Evolutionary conservation across 2,888 invertebrate species (phyloP), one percentile per base, ranked within the genome.

Genomic region (Odiellus spinosus): DNA sequence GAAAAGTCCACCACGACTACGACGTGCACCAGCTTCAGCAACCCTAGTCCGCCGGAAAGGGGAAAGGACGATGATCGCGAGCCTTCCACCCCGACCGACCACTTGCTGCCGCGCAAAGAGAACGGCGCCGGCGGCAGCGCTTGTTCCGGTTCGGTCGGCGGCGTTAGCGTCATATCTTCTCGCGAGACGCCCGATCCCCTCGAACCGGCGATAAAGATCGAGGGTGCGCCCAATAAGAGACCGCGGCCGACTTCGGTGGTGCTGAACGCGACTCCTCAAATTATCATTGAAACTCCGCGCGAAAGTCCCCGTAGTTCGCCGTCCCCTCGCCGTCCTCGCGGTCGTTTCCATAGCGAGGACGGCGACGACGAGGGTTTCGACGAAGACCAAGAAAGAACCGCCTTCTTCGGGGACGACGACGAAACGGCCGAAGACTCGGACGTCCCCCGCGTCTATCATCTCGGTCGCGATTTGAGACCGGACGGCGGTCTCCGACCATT

Each of bases 1-100:
- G 55, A 58, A 44, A 58, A 59, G 45, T 58, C 61, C 35, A 61
- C 59, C 5, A 59, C 53, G 34, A 58, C 56, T 42, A 55, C 58
- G 39, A 58, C 56, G 35, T 57, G 55, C 48, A 60, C 58, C 46
- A 60, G 59, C 50, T 57, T 59, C 43, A 58, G 57, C 49, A 59
- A 56, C 47, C 55, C 48, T 14, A 47, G 46, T 34, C 51, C 51
- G 3, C 48, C 48, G 11, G 45, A 40, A 35, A 18, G 40, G 2
- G 34, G 38, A 12, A 45, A 42, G 21, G 45, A 50, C 17, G 26
- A 26, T 8, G 26, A 26, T 26, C 26, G 26, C 4, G 26, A 26
- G 26, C 26, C 26, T 26, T 26, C 26, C 26, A 26, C 26, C 26
- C 26, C 26, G 26, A 26, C 26, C 8, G 26, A 26, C 26, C 26